phyloP scores from a whole-genome alignment of 2,888 invertebrate genomes.

The Neoaliturus tenellus region DNA sequence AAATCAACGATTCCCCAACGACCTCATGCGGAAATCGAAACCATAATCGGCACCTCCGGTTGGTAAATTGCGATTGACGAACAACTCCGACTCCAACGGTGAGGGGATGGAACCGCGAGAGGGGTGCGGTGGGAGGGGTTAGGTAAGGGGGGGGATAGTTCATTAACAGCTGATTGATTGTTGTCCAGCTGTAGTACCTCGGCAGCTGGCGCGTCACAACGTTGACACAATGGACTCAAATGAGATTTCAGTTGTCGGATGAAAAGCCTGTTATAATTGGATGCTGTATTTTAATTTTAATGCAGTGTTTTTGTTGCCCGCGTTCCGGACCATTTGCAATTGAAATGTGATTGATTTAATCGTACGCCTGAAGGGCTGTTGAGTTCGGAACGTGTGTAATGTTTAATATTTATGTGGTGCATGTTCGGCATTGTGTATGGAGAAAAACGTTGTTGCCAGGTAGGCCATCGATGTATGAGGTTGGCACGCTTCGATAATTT shows the following conservation, averaged over 20 bases:
- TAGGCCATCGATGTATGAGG: no score
- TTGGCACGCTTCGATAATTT: no score
- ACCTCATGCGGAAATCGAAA: background rate
- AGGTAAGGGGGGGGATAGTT: constrained; percentile 11
- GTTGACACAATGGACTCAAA: constrained; percentile 41
- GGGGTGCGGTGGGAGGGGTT: background rate
- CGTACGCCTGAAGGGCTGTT: background rate
- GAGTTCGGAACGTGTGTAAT: background rate
- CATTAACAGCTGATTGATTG: constrained; percentile 53
- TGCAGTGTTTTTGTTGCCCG: constrained; percentile 12
- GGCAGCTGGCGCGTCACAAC: constrained; percentile 35
- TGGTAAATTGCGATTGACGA: constrained; percentile 8
- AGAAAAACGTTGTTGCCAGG: no score
- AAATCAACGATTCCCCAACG: background rate
- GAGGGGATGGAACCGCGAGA: background rate
- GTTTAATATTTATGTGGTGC: background rate
- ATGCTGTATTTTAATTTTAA: constrained; percentile 25
- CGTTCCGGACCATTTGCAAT: constrained; percentile 8
- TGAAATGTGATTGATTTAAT: constrained; percentile 7
- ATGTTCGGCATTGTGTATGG: no score
- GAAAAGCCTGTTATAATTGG: background rate
- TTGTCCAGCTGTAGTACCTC: constrained; percentile 38
- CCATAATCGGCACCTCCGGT: background rate
- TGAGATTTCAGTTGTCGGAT: constrained; percentile 41
- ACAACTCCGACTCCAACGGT: background rate